These are phyloP conservation scores for Riptortus pedestris DNA, from an alignment of 1,140 invertebrate genomes.

Conservation along the genomic window DNA sequence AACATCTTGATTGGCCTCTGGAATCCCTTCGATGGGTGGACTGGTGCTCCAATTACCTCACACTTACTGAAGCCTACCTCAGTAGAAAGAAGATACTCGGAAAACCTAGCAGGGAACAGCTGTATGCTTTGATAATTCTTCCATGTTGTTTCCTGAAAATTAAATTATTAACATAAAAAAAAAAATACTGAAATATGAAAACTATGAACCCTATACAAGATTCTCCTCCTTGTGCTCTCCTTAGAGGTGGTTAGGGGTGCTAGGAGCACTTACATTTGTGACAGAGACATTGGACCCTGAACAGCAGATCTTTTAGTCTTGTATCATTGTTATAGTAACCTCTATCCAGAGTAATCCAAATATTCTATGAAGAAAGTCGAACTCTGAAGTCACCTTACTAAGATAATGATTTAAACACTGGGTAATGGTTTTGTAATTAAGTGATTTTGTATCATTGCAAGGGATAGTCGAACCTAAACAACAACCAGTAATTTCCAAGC, in stretches of 20 bases:
- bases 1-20: slow-evolving; percentile 77
- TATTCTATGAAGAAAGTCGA: too few relatives aligned
- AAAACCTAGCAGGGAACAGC: slow-evolving; percentile 80
- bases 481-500: too few relatives aligned
- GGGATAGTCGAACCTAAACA: too few relatives aligned
- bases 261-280: background rate
- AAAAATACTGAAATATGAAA: background rate
- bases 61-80: slow-evolving; percentile 86
- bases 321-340: background rate
- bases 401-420: too few relatives aligned
- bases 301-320: background rate
- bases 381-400: too few relatives aligned
- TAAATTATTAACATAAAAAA: slow-evolving; percentile 13
- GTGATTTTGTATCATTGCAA: too few relatives aligned
- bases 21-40: slow-evolving; percentile 80
- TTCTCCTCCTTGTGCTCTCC: background rate
- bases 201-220: background rate
- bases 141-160: slow-evolving; percentile 69
- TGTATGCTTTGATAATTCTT: slow-evolving; percentile 77
- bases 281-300: background rate
- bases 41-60: slow-evolving; percentile 69
- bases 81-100: slow-evolving; percentile 83
- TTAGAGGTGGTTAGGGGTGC: background rate
- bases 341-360: background rate
- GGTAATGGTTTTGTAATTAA: too few relatives aligned